phyloP scores from a whole-genome alignment of 35 echinoderm and acorn worm genomes.

The Apostichopus parvimensis region DNA sequence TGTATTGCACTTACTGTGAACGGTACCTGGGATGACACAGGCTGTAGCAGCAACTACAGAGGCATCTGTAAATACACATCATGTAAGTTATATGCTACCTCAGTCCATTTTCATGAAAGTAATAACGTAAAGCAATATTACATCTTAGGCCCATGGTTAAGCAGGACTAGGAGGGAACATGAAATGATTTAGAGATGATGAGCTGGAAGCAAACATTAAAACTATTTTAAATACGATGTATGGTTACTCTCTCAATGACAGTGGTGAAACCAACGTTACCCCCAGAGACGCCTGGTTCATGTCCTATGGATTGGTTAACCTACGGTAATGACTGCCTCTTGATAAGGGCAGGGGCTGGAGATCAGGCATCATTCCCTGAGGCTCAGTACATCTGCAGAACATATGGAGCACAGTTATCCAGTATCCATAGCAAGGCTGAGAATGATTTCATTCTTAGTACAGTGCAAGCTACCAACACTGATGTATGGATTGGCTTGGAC shows the following conservation, averaged over 20 bases:
- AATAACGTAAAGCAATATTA: too few species aligned
- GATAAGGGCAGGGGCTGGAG: background rate
- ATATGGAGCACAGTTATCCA: constrained; percentile 67
- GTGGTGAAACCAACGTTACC: constrained; percentile 66
- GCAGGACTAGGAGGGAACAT: too few species aligned
- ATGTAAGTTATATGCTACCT: constrained; percentile 46
- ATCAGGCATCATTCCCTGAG: constrained; percentile 55
- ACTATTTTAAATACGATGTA: too few species aligned
- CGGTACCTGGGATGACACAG: constrained; percentile 78
- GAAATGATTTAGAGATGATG: too few species aligned
- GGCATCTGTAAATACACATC: constrained; percentile 79
- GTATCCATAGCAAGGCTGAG: constrained; percentile 66
- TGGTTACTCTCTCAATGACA: background rate
- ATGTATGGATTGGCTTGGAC: constrained; percentile 36
- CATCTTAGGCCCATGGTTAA: too few species aligned
- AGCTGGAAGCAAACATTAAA: too few species aligned
- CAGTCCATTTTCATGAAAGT: too few species aligned
- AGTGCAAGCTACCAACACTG: background rate
- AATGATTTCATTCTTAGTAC: constrained; percentile 63
- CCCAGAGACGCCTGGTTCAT: constrained; percentile 70
- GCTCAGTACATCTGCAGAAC: constrained; percentile 59
- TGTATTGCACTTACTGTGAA: constrained; percentile 57
- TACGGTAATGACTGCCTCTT: constrained; percentile 82
- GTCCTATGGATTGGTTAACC: constrained; percentile 59
- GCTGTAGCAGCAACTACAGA: constrained; percentile 44